Base-by-base conservation (phyloP, 2,113 vertebrate genomes). In the Sterna hirundo region DNA sequence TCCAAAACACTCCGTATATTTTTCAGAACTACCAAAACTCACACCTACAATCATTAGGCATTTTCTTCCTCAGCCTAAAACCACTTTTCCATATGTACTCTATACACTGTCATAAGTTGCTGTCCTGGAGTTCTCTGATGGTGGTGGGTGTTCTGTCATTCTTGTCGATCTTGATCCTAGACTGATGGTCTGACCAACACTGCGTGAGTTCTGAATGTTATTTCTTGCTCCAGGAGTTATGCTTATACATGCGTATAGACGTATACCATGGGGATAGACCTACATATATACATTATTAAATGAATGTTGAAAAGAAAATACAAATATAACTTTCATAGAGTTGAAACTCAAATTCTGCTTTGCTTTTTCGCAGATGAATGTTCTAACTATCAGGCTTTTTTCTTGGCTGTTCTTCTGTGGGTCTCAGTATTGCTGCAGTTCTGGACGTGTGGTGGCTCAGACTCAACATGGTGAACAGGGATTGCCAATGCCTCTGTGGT, bases 391-490 rank as follows among this genome's bases (percentile, higher is more conserved):
- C 61, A 64, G 8, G 7, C 1, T 38, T 83, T 83, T 47, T 47
- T 52, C 19, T 51, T 70, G 17, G 0, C 9, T 64, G 5, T 26
- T 19, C 4, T 51, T 71, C 36, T 1, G 0, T 17, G 25, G 25
- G 7, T 40, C n/a, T 75, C 19, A 17, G 6, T 34, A 22, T 4
- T 42, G 20, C 25, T 71, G 19, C 13, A 21, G 7, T 29, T 91
- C 16, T 78, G 32, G 20, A 25, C 18, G 3, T 32, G 20, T 10
- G 11, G 16, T 11, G 9, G 6, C 40, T 89, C n/a, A 38, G 5
- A 6, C 15, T 69, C 49, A 52, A 13, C 1, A 1, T 0, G 0
- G 6, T 44, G 30, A 21, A 57, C 2, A n/a, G 9, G 3, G 11
- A 32, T 27, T 62, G 13, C 3, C 11, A 17, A 9, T 7, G 32